Conservation (phyloP, 2,888 invertebrate species). For the Xylota segnis region DNA sequence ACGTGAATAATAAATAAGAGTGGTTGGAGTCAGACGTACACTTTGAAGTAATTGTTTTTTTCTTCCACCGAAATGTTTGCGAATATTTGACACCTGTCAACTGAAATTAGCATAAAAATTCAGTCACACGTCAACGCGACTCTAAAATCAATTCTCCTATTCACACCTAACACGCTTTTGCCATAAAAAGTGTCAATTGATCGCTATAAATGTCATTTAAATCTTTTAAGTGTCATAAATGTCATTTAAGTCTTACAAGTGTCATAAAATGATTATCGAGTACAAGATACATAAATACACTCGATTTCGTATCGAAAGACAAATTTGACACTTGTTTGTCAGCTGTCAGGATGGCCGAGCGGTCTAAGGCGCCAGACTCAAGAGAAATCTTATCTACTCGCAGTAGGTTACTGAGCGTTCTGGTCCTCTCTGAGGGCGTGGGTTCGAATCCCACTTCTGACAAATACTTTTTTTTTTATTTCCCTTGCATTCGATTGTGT, state of each 20-base stretch:
- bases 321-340: background rate
- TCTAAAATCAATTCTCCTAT: background rate
- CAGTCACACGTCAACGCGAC: background rate
- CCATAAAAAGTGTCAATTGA: conserved; percentile 23
- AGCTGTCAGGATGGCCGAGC: conserved; percentile 79
- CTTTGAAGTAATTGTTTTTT: background rate
- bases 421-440: conserved; percentile 76
- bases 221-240: conserved; percentile 17
- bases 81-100: conserved; percentile 23
- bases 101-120: background rate
- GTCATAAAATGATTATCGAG: conserved; percentile 41
- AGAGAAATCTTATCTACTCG: conserved; percentile 78
- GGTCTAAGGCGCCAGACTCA: conserved; percentile 81
- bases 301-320: background rate
- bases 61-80: too few species aligned
- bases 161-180: background rate
- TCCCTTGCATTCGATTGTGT: too few species aligned
- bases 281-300: background rate
- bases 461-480: conserved; percentile 42
- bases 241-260: conserved; percentile 19
- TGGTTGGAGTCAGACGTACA: background rate
- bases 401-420: conserved; percentile 61
- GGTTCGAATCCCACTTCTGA: conserved; percentile 75
- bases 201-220: conserved; percentile 24
- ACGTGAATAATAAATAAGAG: background rate